Percentiles rank a stretch among this genome's conserved stretches.
Conservation (phyloP, 2,113 vertebrate genomes). For the Amazona guildingii region DNA sequence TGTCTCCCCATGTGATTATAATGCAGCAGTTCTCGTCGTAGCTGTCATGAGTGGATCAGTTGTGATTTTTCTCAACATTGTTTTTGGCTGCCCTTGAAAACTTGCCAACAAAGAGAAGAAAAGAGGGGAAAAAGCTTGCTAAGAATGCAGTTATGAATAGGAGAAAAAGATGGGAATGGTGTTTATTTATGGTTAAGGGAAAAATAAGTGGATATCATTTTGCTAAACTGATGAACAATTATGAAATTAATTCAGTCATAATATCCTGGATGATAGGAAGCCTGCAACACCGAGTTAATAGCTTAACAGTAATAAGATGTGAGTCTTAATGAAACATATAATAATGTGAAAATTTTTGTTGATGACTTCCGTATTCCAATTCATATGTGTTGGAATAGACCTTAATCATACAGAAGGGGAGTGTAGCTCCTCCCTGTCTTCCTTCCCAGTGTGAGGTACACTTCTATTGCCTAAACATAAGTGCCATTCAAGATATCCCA, state of each 20-base stretch:
- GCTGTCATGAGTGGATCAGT: background rate
- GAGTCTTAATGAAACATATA: background rate
- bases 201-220: background rate
- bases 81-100: slow-evolving; percentile 7
- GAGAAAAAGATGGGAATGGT: background rate
- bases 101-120: background rate
- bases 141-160: background rate
- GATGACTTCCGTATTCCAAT: background rate
- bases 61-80: background rate
- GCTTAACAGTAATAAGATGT: background rate
- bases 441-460: background rate
- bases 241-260: background rate
- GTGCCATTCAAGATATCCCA: background rate
- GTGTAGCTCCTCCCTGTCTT: background rate
- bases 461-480: background rate
- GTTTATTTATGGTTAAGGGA: background rate
- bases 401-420: background rate
- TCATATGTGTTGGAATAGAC: background rate
- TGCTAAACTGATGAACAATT: background rate
- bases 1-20: background rate
- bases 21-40: background rate
- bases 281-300: background rate
- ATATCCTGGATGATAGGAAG: background rate
- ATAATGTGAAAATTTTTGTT: background rate
- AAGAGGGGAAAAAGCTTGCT: background rate